Evolutionary conservation across 2,113 vertebrate species (phyloP).

Genomic region (Butastur rufipennis): DNA sequence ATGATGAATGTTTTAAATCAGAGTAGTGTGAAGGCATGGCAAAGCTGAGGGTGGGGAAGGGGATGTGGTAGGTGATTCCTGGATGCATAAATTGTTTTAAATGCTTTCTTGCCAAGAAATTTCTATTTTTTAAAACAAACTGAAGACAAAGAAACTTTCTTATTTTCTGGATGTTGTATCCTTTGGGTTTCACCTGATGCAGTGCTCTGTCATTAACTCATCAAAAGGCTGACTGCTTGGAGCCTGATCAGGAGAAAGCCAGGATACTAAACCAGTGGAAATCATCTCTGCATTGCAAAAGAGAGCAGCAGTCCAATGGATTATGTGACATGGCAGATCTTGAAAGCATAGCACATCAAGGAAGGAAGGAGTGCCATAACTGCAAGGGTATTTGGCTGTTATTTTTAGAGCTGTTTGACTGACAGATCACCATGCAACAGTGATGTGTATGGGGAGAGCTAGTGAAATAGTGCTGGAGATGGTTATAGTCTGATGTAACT

Average conservation of each 20-base stretch:
- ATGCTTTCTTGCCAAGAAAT: neutral
- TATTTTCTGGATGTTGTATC: neutral
- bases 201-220: neutral
- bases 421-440: neutral
- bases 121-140: neutral
- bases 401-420: slow-evolving; percentile 37
- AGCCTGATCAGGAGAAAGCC: neutral
- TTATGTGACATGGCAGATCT: slow-evolving; percentile 2
- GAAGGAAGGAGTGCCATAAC: neutral
- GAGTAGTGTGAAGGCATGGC: neutral
- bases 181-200: neutral
- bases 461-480: neutral
- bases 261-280: neutral
- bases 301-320: neutral
- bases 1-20: neutral
- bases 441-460: neutral
- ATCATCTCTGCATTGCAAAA: neutral
- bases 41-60: neutral
- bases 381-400: slow-evolving; percentile 5
- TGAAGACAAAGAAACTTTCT: neutral
- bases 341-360: neutral
- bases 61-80: neutral
- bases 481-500: slow-evolving; percentile 41
- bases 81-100: neutral
- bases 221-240: neutral